A percentile compares a stretch with the other conserved stretches of the same genome.
phyloP scores from a whole-genome alignment of 1,140 invertebrate species.

The Carposina sasakii region DNA sequence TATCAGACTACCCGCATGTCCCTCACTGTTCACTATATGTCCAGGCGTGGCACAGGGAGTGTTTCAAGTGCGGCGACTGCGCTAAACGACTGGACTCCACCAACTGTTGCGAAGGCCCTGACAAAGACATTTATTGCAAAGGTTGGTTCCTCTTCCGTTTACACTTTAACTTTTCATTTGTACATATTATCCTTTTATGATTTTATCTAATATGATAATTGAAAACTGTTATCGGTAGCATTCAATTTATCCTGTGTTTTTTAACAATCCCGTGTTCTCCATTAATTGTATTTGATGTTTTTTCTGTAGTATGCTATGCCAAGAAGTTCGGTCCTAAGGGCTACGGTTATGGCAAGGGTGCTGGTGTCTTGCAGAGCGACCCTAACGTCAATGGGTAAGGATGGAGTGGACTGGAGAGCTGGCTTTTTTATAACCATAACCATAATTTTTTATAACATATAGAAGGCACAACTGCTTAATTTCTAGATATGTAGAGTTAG shows the following conservation, averaged over 20 bases:
- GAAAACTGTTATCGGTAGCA: too few species aligned
- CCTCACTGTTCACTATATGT: slow-evolving; percentile 60
- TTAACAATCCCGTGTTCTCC: slow-evolving; percentile 7
- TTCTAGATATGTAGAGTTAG: neutral
- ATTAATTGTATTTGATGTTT: slow-evolving; percentile 41
- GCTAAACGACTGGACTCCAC: slow-evolving; percentile 96
- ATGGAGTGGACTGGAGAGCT: too few species aligned
- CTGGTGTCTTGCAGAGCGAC: slow-evolving; percentile 91
- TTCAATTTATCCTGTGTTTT: neutral
- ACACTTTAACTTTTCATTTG: neutral
- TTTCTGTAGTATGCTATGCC: slow-evolving; percentile 88
- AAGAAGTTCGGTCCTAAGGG: slow-evolving; percentile 96
- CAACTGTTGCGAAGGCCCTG: slow-evolving; percentile 94
- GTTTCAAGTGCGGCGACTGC: slow-evolving; percentile 96
- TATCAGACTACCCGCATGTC: slow-evolving; percentile 52
- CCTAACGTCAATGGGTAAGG: slow-evolving; percentile 83
- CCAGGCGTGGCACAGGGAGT: slow-evolving; percentile 92
- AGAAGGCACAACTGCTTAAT: slow-evolving; percentile 41
- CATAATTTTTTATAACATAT: too few species aligned
- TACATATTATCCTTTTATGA: neutral
- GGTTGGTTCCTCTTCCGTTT: slow-evolving; percentile 75
- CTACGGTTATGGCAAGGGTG: slow-evolving; percentile 94
- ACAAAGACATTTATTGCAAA: slow-evolving; percentile 98
- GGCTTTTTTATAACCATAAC: too few species aligned
- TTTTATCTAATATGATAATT: neutral